phyloP scores from a whole-genome alignment of 2,888 invertebrate species.

The Aphodius sticticus region DNA sequence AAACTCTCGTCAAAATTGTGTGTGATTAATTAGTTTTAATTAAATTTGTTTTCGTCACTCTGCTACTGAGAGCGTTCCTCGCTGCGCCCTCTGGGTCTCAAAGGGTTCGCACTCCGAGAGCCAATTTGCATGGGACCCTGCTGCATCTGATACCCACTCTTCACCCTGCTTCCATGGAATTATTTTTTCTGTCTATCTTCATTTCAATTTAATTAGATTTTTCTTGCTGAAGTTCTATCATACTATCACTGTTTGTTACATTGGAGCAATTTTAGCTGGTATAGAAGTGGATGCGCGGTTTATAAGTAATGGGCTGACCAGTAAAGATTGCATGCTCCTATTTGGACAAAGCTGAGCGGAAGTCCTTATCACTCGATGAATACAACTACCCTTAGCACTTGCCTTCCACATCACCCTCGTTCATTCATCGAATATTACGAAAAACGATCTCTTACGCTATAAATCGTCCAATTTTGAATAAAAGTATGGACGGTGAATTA shows the following conservation, averaged over 20 bases:
- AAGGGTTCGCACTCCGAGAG: not conserved
- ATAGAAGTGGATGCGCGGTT: too few species aligned
- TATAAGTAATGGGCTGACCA: too few species aligned
- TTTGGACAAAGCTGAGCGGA: too few species aligned
- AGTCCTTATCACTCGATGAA: too few species aligned
- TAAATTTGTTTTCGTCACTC: conserved; percentile 21
- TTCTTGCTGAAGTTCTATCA: not conserved
- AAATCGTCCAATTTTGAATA: not conserved
- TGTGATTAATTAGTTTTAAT: conserved; percentile 26
- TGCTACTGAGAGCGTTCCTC: not conserved
- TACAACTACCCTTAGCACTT: too few species aligned
- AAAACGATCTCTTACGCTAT: not conserved
- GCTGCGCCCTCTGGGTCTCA: not conserved
- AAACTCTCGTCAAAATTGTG: conserved; percentile 23
- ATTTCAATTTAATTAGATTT: not conserved
- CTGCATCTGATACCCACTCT: not conserved
- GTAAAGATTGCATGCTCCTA: too few species aligned
- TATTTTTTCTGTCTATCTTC: not conserved
- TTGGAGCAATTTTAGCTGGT: too few species aligned
- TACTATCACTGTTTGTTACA: too few species aligned
- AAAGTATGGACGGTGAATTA: not conserved
- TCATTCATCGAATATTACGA: not conserved
- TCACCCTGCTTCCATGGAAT: not conserved
- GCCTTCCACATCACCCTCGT: too few species aligned
- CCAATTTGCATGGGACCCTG: not conserved